Evolutionary conservation across 1,140 invertebrate species (phyloP).

Genomic region (Caerostris extrusa): DNA sequence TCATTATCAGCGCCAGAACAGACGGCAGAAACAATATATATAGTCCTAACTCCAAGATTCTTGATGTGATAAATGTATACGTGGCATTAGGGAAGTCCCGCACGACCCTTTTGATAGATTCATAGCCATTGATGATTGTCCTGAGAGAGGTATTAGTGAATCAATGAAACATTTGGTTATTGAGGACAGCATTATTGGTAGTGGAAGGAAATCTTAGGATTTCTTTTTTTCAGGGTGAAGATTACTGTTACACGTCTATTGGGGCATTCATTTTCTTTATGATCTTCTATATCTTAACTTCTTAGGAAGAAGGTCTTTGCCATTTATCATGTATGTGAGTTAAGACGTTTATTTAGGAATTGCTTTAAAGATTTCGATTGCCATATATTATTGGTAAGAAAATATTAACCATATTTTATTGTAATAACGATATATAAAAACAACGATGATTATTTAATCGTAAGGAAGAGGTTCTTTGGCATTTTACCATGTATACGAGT

Average conservation of each 20-base stretch:
- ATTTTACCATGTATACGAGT: no score
- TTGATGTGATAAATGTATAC: conserved; percentile 37
- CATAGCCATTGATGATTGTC: conserved; percentile 38
- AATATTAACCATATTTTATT: no score
- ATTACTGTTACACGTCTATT: not conserved
- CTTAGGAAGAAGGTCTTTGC: not conserved
- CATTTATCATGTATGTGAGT: no score
- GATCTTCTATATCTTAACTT: not conserved
- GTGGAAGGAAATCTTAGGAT: not conserved
- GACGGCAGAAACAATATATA: conserved; percentile 47
- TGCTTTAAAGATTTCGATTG: no score
- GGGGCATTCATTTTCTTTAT: not conserved
- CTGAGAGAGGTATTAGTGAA: conserved; percentile 32
- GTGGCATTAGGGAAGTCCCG: conserved; percentile 40
- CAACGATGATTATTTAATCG: no score
- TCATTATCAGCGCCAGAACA: conserved; percentile 45
- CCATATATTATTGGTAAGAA: no score
- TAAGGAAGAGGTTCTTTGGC: no score
- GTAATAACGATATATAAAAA: no score
- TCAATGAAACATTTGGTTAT: conserved; percentile 28
- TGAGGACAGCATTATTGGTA: not conserved
- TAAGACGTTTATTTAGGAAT: no score
- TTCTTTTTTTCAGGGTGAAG: not conserved
- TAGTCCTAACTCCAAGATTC: conserved; percentile 25
- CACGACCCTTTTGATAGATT: conserved; percentile 5